Base-by-base conservation (phyloP, 2,113 vertebrate genomes). In the Hemicordylus capensis region DNA sequence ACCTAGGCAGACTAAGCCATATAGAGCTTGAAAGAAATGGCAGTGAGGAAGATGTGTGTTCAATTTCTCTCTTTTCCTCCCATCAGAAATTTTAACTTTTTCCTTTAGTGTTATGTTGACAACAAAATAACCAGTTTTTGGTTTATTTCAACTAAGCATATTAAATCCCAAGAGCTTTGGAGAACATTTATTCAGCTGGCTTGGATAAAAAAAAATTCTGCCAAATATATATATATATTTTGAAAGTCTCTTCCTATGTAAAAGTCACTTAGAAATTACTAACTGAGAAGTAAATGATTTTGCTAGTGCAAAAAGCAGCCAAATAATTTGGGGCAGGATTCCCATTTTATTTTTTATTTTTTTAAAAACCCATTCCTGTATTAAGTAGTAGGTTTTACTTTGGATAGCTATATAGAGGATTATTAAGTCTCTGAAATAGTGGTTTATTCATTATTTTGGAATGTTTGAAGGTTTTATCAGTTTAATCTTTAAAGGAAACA, bases 141-240 rank as follows among this genome's bases (percentile, higher is more conserved):
- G 10, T 79, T 91, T 88, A 84, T 69, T 89, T 89, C 82, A 85
- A 69, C 64, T 88, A 82, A 80, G 58, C 24, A 54, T 89, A 89
- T 89, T 39, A 91, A 93, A 94, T 91, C 92, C 81, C 79, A 85
- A 67, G 24, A 61, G 87, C 78, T 83, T 94, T 93, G 67, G 75
- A 77, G 80, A 93, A 91, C 56, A 82, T 93, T 93, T 94, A 90
- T 88, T 91, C 92, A 94, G 93, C 92, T 93, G 93, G 48, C 39
- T 82, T 84, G 91, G 87, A 93, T 92, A 89, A 92, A 91, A 87
- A 86, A 34, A 73, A 83, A 84, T 61, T 48, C 42, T 75, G 81
- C 81, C 58, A 83, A 46, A 64, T 83, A 86, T 88, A 87, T 76
- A n/a, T n/a, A n/a, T n/a, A n/a, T n/a, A n/a, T 91, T 91, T 93